Evolutionary conservation across 2,888 invertebrate species (phyloP).

Genomic region (Tetrapedia diversipes): DNA sequence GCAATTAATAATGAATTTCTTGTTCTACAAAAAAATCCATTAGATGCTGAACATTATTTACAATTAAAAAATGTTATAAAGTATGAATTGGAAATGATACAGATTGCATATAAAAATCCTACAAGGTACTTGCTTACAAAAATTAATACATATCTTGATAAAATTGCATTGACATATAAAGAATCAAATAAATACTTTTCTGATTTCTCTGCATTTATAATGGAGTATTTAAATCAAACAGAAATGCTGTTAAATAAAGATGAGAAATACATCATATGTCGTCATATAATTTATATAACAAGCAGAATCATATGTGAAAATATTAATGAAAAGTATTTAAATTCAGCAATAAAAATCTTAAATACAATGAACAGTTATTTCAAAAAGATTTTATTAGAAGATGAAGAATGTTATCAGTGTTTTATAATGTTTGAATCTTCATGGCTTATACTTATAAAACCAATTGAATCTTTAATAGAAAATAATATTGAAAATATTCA

Average conservation of each 20-base stretch:
- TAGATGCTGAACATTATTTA: slow-evolving; percentile 31
- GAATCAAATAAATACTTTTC: slow-evolving; percentile 21
- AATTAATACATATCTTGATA: slow-evolving; percentile 52
- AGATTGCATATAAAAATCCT: slow-evolving; percentile 39
- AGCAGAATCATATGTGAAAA: slow-evolving; percentile 42
- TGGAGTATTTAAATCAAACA: slow-evolving; percentile 37
- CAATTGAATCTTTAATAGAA: slow-evolving; percentile 49
- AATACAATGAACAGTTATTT: slow-evolving; percentile 48
- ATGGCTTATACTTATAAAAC: slow-evolving; percentile 58
- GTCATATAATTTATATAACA: slow-evolving; percentile 50
- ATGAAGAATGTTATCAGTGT: slow-evolving; percentile 63
- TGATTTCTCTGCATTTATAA: slow-evolving; percentile 51
- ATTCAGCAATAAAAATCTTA: slow-evolving; percentile 6
- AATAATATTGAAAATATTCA: slow-evolving; percentile 40
- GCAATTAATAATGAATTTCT: slow-evolving; percentile 35
- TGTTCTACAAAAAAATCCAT: slow-evolving; percentile 24
- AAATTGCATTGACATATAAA: slow-evolving; percentile 39
- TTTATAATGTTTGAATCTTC: slow-evolving; percentile 59
- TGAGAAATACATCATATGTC: slow-evolving; percentile 54
- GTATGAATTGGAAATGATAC: slow-evolving; percentile 57
- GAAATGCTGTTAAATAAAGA: slow-evolving; percentile 40
- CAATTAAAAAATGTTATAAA: slow-evolving; percentile 50
- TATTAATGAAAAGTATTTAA: slow-evolving; percentile 25
- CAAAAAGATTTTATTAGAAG: slow-evolving; percentile 27
- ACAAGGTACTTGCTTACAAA: slow-evolving; percentile 55